Base-by-base conservation (phyloP, 2,797 vertebrate genomes). In the Microctenopoma stevenorrisi region DNA sequence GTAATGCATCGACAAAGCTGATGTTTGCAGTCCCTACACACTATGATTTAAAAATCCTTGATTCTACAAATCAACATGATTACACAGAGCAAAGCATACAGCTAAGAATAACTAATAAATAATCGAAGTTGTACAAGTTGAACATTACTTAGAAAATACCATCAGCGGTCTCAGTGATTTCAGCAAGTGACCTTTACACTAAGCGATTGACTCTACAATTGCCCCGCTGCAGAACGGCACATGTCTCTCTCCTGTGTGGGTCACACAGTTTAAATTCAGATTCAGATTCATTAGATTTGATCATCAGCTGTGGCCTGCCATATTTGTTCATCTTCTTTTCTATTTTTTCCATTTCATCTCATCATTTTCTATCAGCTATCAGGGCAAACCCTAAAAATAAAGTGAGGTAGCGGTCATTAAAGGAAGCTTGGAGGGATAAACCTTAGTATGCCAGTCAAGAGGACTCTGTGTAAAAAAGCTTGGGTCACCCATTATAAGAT, bases 161-260 rank as follows among this genome's bases (percentile, higher is more conserved):
- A 65, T 47, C 38, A 74, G 30, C 44, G 22, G 33, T 75, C 76
- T 46, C 38, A 74, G 30, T 44, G 22, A 28, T 75, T 78, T 38
- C 62, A 62, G 72, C 12, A 13, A 11, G 40, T 62, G 43, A 79
- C 58, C 78, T 85, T 85, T 83, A 72, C 37, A 15, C 71, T 7
- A 4, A 62, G 50, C 2, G 3, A 62, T 7, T 65, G 77, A 81
- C 86, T 71, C 42, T 46, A 4, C n/a, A 44, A 48, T 18, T 60
- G 54, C 22, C 42, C 43, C n/a, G 51, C 37, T 16, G n/a, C 9
- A 14, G 46, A 52, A 55, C 10, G 58, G 73, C 66, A 78, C 72
- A 74, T 51, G 61, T 67, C 22, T 48, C 49, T 63, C 47, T 50
- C 35, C 42, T 72, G 63, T 58, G 52, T 56, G 54, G 76, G 64